Percentiles rank a stretch among this genome's conserved stretches.
Evolutionary conservation across 2,113 vertebrate species (phyloP).

Genomic region (Sinocyclocheilus rhinocerous): DNA sequence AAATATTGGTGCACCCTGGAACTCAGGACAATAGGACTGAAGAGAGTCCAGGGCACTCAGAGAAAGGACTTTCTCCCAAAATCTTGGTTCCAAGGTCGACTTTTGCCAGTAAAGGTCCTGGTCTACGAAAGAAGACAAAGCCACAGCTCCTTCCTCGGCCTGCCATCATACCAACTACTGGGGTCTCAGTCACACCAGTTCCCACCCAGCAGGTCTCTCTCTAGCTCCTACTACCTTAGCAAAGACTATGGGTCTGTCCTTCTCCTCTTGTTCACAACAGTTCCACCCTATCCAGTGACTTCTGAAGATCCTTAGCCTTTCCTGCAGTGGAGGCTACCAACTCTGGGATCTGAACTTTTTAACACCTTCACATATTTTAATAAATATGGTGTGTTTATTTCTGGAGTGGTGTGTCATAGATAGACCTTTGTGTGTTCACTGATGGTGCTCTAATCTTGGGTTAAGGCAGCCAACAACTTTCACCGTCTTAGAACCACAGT

Average conservation of each 20-base stretch:
- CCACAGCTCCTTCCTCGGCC: conserved; percentile 80
- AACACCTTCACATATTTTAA: conserved; percentile 59
- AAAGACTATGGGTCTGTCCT: conserved; percentile 74
- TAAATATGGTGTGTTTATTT: conserved; percentile 63
- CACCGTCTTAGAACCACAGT: conserved; percentile 58
- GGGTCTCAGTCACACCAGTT: conserved; percentile 43
- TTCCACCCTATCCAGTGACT: conserved; percentile 74
- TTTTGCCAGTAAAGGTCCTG: conserved; percentile 61
- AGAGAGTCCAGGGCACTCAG: conserved; percentile 66
- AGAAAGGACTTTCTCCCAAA: conserved; percentile 64
- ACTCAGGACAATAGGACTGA: conserved; percentile 42
- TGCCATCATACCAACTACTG: conserved; percentile 69
- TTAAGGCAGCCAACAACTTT: conserved; percentile 68
- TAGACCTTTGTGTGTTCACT: conserved; percentile 36
- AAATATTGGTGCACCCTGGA: neutral
- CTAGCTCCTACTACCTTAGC: conserved; percentile 75
- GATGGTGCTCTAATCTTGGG: conserved; percentile 53
- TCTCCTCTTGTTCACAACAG: conserved; percentile 45
- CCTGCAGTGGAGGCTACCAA: conserved; percentile 65
- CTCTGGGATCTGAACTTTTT: conserved; percentile 71
- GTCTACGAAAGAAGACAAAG: conserved; percentile 79
- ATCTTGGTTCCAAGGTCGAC: conserved; percentile 56
- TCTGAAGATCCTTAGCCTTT: conserved; percentile 56
- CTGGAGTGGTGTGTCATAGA: conserved; percentile 35
- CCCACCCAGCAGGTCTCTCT: conserved; percentile 80